A percentile compares a stretch with the other conserved stretches of the same genome.
These are phyloP conservation scores for Alosa sapidissima DNA, from an alignment of 2,797 vertebrate species.

Conservation along the genomic window DNA sequence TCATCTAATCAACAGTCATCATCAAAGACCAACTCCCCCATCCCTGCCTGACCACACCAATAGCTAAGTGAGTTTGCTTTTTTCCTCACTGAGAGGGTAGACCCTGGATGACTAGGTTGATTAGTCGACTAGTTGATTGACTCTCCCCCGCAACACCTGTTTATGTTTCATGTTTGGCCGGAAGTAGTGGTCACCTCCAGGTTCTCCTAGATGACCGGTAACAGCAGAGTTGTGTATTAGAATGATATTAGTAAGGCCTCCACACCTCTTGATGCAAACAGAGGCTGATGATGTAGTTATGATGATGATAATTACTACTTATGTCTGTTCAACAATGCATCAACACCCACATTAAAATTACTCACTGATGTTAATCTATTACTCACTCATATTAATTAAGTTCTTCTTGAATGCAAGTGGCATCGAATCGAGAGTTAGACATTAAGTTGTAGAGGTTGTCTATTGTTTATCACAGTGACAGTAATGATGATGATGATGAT, in stretches of 20 bases:
- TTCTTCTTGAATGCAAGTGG: neutral
- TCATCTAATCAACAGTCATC: neutral
- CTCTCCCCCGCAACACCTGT: slow-evolving; percentile 4
- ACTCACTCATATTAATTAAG: neutral
- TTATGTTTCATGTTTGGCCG: neutral
- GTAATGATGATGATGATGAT: neutral
- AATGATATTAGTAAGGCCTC: neutral
- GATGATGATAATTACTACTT: neutral
- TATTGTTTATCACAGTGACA: neutral
- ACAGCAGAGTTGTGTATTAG: neutral
- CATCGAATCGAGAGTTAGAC: neutral
- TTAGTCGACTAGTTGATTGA: neutral
- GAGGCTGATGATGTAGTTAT: neutral
- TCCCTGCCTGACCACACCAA: neutral
- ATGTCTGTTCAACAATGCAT: neutral
- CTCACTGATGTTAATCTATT: neutral
- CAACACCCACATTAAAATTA: neutral
- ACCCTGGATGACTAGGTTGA: neutral
- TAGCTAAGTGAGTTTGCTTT: neutral
- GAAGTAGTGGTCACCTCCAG: neutral
- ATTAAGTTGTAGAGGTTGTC: neutral
- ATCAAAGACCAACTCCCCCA: neutral
- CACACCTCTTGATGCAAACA: neutral
- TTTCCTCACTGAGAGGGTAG: neutral
- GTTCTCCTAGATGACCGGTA: neutral